Evolutionary conservation across 2,113 vertebrate genomes (phyloP).

Genomic region (Cheirogaleus medius): DNA sequence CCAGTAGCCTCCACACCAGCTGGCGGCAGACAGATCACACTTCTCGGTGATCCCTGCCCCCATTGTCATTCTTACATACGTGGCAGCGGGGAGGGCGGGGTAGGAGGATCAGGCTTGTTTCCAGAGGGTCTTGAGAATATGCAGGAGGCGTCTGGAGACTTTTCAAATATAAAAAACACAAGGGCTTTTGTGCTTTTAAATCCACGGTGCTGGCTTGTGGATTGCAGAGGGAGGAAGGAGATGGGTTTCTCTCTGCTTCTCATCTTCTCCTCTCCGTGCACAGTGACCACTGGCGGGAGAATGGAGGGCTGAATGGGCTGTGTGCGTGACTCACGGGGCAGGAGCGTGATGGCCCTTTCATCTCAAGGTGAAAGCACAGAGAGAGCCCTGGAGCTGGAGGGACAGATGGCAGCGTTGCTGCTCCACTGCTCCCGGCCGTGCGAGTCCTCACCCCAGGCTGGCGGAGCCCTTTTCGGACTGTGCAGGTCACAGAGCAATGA

Average conservation of each 20-base stretch:
- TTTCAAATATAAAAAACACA: background rate
- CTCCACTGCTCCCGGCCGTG: background rate
- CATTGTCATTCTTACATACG: background rate
- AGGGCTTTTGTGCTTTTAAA: background rate
- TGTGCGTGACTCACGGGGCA: background rate
- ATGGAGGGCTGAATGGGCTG: background rate
- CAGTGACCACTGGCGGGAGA: no score
- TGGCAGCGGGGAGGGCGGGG: background rate
- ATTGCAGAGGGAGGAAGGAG: background rate
- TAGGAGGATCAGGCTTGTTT: background rate
- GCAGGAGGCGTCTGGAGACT: background rate
- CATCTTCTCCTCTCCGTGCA: fast-evolving
- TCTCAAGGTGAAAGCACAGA: constrained; percentile 43
- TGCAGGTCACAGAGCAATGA: background rate
- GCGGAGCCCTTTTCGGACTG: background rate
- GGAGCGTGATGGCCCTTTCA: background rate
- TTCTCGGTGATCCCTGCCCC: background rate
- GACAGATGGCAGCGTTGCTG: constrained; percentile 49
- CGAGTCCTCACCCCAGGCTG: background rate
- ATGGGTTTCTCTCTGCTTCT: background rate
- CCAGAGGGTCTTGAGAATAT: background rate
- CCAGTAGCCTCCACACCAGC: background rate
- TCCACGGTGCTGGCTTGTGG: background rate
- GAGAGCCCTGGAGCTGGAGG: background rate
- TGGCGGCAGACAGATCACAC: no score